Evolutionary conservation across 2,888 invertebrate genomes (phyloP).

Genomic region (Tryphoninae sp.): DNA sequence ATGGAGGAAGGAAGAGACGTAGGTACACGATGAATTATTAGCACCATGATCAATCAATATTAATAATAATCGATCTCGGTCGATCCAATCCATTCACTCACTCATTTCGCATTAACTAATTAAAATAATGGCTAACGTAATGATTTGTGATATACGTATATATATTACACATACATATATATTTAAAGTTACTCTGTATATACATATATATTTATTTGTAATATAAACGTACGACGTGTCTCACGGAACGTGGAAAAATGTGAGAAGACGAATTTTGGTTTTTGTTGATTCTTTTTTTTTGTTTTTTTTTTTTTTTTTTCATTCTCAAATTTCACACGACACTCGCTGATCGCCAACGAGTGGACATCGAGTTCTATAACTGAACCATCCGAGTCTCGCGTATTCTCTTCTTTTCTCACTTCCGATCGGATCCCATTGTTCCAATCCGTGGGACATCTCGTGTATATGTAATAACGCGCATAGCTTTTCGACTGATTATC

Average conservation of each 20-base stretch:
- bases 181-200: conserved; percentile 64
- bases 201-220: conserved; percentile 70
- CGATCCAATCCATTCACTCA: conserved; percentile 64
- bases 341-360: conserved; percentile 44
- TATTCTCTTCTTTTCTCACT: background rate
- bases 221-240: conserved; percentile 60
- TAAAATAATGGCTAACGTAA: conserved; percentile 72
- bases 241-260: conserved; percentile 47
- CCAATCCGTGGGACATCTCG: conserved; percentile 54
- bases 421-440: conserved; percentile 17
- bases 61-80: conserved; percentile 60
- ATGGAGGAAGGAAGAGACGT: conserved; percentile 9
- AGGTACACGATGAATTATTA: conserved; percentile 67
- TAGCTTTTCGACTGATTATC: conserved; percentile 80
- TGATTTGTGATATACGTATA: conserved; percentile 72
- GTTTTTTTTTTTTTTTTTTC: conserved; percentile 6
- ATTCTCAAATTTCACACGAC: background rate
- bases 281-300: conserved; percentile 15
- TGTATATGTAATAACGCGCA: conserved; percentile 73
- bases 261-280: conserved; percentile 4
- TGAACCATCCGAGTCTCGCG: conserved; percentile 7
- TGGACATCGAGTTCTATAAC: conserved; percentile 33
- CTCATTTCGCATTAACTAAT: conserved; percentile 70
- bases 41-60: conserved; percentile 70
- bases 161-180: conserved; percentile 68